Evolutionary conservation across 2,113 vertebrate species (phyloP).

Genomic region (Cryptotis parvus): DNA sequence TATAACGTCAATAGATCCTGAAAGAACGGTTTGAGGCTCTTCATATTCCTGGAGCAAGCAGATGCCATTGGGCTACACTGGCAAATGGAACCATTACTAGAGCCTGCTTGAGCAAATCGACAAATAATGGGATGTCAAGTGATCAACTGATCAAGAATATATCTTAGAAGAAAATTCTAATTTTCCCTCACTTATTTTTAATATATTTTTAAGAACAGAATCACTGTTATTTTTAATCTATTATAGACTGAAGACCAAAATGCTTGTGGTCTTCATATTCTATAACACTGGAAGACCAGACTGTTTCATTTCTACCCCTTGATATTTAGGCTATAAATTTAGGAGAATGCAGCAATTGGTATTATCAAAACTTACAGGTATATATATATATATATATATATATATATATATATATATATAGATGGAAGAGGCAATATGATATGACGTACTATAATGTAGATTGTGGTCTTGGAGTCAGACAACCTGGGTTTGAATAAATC

Average conservation of each 20-base stretch:
- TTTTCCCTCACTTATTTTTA: conserved; percentile 23
- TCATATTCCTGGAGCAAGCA: too few species aligned
- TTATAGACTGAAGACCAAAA: background rate
- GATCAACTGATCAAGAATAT: too few species aligned
- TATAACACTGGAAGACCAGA: background rate
- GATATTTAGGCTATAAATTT: background rate
- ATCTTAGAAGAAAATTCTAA: background rate
- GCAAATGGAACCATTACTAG: too few species aligned
- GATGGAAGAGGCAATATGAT: background rate
- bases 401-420: too few species aligned
- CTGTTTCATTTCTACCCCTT: background rate
- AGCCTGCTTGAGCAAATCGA: too few species aligned
- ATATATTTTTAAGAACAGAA: too few species aligned
- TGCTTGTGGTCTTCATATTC: too few species aligned
- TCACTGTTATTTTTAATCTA: conserved; percentile 2
- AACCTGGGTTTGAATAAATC: background rate
- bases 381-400: too few species aligned
- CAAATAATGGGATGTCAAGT: too few species aligned
- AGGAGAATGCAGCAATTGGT: background rate
- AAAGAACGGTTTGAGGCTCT: too few species aligned
- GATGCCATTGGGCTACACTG: too few species aligned
- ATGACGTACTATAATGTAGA: background rate
- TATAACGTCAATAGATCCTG: background rate
- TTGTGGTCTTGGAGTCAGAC: background rate
- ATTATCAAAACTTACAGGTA: background rate